Percentiles rank a stretch among this genome's conserved stretches.
phyloP scores from a whole-genome alignment of 2,113 vertebrate genomes.

The Lynx canadensis region DNA sequence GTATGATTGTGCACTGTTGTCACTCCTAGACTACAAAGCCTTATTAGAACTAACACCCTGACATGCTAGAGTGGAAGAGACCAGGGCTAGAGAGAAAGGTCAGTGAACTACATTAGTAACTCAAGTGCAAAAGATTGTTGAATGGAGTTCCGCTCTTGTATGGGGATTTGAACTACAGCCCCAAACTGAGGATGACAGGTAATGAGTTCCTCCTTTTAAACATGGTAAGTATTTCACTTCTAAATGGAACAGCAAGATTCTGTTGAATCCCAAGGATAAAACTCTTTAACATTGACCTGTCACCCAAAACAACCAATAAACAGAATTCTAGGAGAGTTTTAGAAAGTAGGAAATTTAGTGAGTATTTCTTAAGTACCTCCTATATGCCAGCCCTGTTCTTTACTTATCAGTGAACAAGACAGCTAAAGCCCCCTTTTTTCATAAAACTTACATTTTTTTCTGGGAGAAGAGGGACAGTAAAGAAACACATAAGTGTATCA shows the following conservation, averaged over 20 bases:
- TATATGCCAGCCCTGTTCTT: not conserved
- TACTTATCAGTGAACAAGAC: not conserved
- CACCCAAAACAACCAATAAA: not conserved
- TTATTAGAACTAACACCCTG: not conserved
- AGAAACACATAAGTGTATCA: not conserved
- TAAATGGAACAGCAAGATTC: not conserved
- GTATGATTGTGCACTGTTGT: not conserved
- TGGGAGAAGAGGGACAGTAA: not conserved
- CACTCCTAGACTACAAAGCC: not conserved
- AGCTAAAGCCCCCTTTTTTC: not conserved
- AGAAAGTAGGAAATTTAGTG: not conserved
- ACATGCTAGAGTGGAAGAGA: not conserved
- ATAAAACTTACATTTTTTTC: not conserved
- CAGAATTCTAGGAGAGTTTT: not conserved
- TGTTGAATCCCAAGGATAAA: not conserved
- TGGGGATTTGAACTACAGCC: not conserved
- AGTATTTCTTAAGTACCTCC: not conserved
- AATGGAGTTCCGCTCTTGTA: not conserved
- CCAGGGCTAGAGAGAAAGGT: not conserved
- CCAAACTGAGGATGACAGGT: not conserved
- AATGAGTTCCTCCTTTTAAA: not conserved
- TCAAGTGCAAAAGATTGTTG: not conserved
- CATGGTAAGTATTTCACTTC: not conserved
- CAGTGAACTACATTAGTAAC: not conserved
- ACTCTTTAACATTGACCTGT: not conserved